phyloP scores from a whole-genome alignment of 1,140 invertebrate species.

The Hyphantria cunea region DNA sequence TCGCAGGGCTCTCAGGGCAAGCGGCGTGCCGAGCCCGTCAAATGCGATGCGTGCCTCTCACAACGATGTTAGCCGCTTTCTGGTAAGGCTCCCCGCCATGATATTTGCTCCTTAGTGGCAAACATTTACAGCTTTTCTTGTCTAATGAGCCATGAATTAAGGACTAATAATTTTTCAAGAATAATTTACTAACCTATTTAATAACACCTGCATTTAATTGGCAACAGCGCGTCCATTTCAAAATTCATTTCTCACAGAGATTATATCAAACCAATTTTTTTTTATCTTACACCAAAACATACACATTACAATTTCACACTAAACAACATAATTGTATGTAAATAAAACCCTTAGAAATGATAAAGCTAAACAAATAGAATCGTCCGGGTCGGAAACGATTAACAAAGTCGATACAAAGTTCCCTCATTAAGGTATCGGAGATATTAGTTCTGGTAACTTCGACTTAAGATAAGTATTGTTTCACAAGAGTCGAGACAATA shows the following conservation, averaged over 20 bases:
- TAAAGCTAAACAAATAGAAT: constrained; percentile 32
- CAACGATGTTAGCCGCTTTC: constrained; percentile 80
- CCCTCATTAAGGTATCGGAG: constrained; percentile 78
- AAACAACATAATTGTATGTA: constrained; percentile 26
- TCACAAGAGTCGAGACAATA: constrained; percentile 71
- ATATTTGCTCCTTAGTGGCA: constrained; percentile 46
- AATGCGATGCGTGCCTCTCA: constrained; percentile 81
- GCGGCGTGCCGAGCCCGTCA: constrained; percentile 75
- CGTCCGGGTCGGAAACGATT: constrained; percentile 65
- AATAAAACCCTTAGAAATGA: constrained; percentile 27
- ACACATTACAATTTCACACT: constrained; percentile 27
- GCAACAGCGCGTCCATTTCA: constrained; percentile 51
- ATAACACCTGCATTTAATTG: constrained; percentile 27
- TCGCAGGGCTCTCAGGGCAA: constrained; percentile 79
- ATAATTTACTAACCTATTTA: constrained; percentile 28
- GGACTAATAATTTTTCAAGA: constrained; percentile 34
- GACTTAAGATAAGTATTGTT: constrained; percentile 77
- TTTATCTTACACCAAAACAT: constrained; percentile 17
- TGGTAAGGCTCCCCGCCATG: constrained; percentile 69
- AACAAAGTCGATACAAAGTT: constrained; percentile 78
- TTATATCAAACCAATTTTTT: constrained; percentile 34
- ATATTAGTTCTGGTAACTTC: constrained; percentile 76
- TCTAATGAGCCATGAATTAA: neutral
- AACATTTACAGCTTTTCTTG: constrained; percentile 31
- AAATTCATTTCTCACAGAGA: constrained; percentile 43